Percentiles rank a stretch among this genome's conserved stretches.
These are phyloP conservation scores for Cataglyphis hispanica DNA, from an alignment of 1,140 invertebrate species.

Conservation along the genomic window DNA sequence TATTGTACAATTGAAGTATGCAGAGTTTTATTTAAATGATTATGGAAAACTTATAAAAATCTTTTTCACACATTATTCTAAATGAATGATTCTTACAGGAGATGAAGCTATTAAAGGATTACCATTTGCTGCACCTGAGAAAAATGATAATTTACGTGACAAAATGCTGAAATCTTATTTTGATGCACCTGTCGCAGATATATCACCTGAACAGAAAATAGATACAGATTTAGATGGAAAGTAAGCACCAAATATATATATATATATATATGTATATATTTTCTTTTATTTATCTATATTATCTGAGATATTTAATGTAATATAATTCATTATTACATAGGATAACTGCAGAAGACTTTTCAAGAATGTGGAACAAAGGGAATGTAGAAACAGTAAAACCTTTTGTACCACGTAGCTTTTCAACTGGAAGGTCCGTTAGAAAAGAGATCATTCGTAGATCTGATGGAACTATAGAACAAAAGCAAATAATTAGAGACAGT, in stretches of 20 bases:
- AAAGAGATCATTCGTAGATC: slow-evolving; percentile 81
- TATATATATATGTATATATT: background rate
- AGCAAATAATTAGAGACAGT: slow-evolving; percentile 84
- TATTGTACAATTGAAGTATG: background rate
- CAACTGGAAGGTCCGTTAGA: slow-evolving; percentile 80
- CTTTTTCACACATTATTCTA: slow-evolving; percentile 1
- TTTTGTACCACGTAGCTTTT: slow-evolving; percentile 9
- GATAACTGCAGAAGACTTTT: slow-evolving; percentile 82
- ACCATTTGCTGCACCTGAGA: slow-evolving; percentile 38
- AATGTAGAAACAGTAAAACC: slow-evolving; percentile 11
- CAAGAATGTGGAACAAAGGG: slow-evolving; percentile 79
- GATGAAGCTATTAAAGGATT: slow-evolving; percentile 26
- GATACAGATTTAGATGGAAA: slow-evolving; percentile 87
- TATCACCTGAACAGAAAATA: slow-evolving; percentile 71
- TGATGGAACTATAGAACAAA: slow-evolving; percentile 86
- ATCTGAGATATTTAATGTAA: slow-evolving; percentile 30
- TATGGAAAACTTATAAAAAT: slow-evolving; percentile 13
- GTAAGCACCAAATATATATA: slow-evolving; percentile 78
- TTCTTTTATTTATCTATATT: slow-evolving; percentile 18
- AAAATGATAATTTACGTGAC: slow-evolving; percentile 81
- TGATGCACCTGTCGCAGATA: slow-evolving; percentile 59
- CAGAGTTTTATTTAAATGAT: background rate
- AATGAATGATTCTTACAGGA: slow-evolving; percentile 41
- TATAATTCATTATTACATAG: slow-evolving; percentile 65
- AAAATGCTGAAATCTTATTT: slow-evolving; percentile 84